These are phyloP conservation scores for Glaucidium brasilianum DNA, from an alignment of 2,113 vertebrate genomes.

Conservation along the genomic window DNA sequence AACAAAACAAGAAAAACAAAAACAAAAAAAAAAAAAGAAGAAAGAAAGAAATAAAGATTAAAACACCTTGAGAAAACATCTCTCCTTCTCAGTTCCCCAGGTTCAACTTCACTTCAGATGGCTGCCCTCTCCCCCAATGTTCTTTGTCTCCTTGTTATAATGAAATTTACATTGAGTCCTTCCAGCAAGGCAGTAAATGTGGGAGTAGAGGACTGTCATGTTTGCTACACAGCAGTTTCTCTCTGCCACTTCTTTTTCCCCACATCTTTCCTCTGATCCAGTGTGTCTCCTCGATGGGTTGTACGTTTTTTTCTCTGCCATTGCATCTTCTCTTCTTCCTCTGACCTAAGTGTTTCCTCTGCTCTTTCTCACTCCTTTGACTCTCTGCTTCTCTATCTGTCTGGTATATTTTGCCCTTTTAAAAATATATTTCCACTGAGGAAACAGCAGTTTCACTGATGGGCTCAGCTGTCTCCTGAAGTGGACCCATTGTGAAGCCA, in stretches of 20 bases:
- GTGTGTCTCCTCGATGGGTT: fast-evolving
- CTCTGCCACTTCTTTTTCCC: neutral
- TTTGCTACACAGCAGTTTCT: neutral
- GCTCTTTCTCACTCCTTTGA: neutral
- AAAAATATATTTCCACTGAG: neutral
- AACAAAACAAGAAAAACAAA: neutral
- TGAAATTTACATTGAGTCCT: neutral
- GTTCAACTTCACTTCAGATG: neutral
- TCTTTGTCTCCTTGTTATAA: neutral
- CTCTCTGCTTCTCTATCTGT: neutral
- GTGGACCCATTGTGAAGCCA: neutral
- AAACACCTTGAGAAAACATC: neutral
- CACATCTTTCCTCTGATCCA: neutral
- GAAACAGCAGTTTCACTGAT: neutral
- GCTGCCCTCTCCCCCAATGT: fast-evolving
- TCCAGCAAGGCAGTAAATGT: neutral
- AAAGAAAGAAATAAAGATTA: too few species aligned
- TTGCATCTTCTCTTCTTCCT: neutral
- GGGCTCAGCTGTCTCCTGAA: neutral
- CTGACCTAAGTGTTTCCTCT: neutral
- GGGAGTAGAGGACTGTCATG: neutral
- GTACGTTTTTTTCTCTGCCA: neutral
- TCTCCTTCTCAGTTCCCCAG: neutral
- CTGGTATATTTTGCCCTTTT: neutral
- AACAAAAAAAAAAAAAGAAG: too few species aligned